A percentile compares a stretch with the other conserved stretches of the same genome.
These are phyloP conservation scores for Drosophila helvetica DNA, from an alignment of 2,888 invertebrate genomes.

Conservation along the genomic window DNA sequence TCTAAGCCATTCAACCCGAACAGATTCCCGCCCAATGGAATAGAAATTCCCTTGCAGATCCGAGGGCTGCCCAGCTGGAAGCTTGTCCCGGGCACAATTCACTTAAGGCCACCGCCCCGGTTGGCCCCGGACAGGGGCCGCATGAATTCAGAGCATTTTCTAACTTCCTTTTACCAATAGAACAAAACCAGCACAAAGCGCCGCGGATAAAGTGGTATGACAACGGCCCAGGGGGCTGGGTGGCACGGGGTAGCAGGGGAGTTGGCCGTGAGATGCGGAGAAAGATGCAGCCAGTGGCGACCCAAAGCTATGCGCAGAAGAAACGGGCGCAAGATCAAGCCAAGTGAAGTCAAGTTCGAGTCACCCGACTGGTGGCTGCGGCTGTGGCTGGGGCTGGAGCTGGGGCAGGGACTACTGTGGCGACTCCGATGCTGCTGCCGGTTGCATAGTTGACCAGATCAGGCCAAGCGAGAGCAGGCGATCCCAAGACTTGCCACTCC, in stretches of 20 bases:
- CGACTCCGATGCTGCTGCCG: slow-evolving; percentile 36
- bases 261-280: slow-evolving; percentile 31
- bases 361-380: slow-evolving; percentile 43
- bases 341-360: slow-evolving; percentile 52
- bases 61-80: slow-evolving; percentile 29
- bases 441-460: slow-evolving; percentile 73
- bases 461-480: slow-evolving; percentile 29
- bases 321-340: slow-evolving; percentile 72
- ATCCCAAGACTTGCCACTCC: slow-evolving; percentile 11
- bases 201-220: slow-evolving; percentile 52
- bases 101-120: slow-evolving; percentile 52
- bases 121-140: slow-evolving; percentile 43
- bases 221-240: slow-evolving; percentile 16
- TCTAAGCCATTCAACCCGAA: neutral
- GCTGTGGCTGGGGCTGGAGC: slow-evolving; percentile 37
- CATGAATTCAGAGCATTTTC: slow-evolving; percentile 76
- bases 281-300: slow-evolving; percentile 55
- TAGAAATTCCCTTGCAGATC: slow-evolving; percentile 3
- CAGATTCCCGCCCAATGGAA: neutral
- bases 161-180: slow-evolving; percentile 76
- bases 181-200: slow-evolving; percentile 53
- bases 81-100: slow-evolving; percentile 52
- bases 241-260: neutral
- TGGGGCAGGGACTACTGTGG: slow-evolving; percentile 8
- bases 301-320: slow-evolving; percentile 60